A percentile compares a stretch with the other conserved stretches of the same genome.
These are phyloP conservation scores for Gryon sp. DNA, from an alignment of 1,140 invertebrate genomes.

Conservation along the genomic window DNA sequence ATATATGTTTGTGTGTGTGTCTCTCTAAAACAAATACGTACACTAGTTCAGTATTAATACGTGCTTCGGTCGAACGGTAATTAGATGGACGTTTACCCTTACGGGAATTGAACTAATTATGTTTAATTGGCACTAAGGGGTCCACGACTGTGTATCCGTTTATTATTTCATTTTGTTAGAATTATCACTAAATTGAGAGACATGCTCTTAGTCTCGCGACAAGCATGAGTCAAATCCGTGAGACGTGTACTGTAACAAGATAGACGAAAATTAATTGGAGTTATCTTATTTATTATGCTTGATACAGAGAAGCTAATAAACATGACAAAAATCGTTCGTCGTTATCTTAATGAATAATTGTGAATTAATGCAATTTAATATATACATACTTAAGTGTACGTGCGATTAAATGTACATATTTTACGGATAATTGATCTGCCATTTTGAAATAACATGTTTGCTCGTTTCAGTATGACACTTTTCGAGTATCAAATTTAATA, in stretches of 20 bases:
- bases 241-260: conserved; percentile 17
- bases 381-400: too few species aligned
- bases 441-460: too few species aligned
- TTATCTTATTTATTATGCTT: conserved; percentile 35
- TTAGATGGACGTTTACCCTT: conserved; percentile 76
- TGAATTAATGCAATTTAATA: too few species aligned
- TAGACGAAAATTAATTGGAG: conserved; percentile 35
- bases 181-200: conserved; percentile 45
- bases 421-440: too few species aligned
- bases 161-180: conserved; percentile 66
- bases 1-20: conserved; percentile 3
- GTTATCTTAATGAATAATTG: conserved; percentile 13
- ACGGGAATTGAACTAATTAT: conserved; percentile 76
- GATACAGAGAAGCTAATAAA: conserved; percentile 14
- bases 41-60: conserved; percentile 69
- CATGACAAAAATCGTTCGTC: conserved; percentile 5
- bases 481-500: too few species aligned
- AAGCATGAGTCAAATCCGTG: conserved; percentile 34
- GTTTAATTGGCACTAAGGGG: conserved; percentile 73
- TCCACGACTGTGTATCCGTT: conserved; percentile 48
- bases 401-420: too few species aligned
- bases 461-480: too few species aligned
- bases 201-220: conserved; percentile 25
- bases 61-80: conserved; percentile 74
- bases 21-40: conserved; percentile 7